Evolutionary conservation across 2,113 vertebrate species (phyloP), one percentile per base, ranked within the genome.

Genomic region (Phyllostomus discolor): DNA sequence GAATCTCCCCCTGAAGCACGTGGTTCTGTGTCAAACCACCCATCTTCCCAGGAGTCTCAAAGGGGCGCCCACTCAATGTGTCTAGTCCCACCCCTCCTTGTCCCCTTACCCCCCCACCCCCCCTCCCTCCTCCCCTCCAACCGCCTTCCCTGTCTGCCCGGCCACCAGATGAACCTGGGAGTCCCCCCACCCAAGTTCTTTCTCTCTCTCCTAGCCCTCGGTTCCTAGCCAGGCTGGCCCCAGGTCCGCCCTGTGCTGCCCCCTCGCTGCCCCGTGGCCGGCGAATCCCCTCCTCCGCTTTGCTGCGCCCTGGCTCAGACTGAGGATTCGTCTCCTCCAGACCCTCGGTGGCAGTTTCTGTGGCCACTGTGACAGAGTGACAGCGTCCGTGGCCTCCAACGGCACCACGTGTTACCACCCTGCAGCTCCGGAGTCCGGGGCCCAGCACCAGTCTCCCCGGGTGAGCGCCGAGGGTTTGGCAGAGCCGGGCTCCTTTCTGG

Each of bases 171-270:
- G 46, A n/a, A 17, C 41, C 70, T 11, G 17, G 35, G 12, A 69
- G 7, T 31, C 57, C 15, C 26, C 46, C 9, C 64, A 52, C 54
- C 10, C 20, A 7, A 7, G 3, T 59, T 26, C 14, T 62, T 28
- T 62, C 59, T 26, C 57, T 43, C 66, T n/a, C 4, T 46, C 50
- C 79, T 33, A 22, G 50, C 31, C n/a, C 80, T n/a, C 12, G 20
- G 10, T 11, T 10, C 16, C 33, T 2, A 7, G 26, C 9, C n/a
- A 24, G 5, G 2, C 0, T 5, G 4, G 2, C 41, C 35, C 28
- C 24, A 26, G 12, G 2, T 14, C 17, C 59, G 8, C 1, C 10
- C 76, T 4, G 81, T 12, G 67, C 43, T 16, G 12, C 50, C 35
- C 52, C 86, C 41, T 41, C 5, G 31, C 4, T 7, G 19, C 17